Evolutionary conservation across 23 tunicate species (phyloP).

Genomic region (Diplosoma virens): DNA sequence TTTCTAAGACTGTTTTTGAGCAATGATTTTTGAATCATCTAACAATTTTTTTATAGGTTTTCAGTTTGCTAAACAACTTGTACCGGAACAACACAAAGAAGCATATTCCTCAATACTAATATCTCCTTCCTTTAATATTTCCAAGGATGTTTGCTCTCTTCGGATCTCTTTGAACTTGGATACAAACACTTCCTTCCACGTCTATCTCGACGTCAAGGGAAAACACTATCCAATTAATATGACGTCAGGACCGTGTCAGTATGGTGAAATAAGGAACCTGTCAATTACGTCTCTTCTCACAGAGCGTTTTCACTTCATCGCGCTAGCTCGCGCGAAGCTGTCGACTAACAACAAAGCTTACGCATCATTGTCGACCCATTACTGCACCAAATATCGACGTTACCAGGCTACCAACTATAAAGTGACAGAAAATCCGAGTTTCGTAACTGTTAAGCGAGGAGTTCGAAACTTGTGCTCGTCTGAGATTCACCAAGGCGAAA

Average conservation of each 20-base stretch:
- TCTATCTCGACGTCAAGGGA: neutral
- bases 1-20: no score
- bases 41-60: no score
- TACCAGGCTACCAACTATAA: neutral
- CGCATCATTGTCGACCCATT: slow-evolving; percentile 35
- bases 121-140: slow-evolving; percentile 18
- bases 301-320: neutral
- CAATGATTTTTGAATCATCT: no score
- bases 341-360: neutral
- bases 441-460: neutral
- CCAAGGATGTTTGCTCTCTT: neutral
- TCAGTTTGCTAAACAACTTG: neutral
- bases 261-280: neutral
- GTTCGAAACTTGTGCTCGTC: slow-evolving; percentile 19
- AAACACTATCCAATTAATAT: neutral
- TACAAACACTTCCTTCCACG: neutral
- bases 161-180: slow-evolving; percentile 15
- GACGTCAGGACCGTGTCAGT: slow-evolving; percentile 17
- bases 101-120: slow-evolving; percentile 13
- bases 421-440: slow-evolving; percentile 7
- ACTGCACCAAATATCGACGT: slow-evolving; percentile 5
- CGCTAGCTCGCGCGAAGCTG: neutral
- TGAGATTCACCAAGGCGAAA: slow-evolving; percentile 4
- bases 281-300: neutral
- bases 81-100: neutral